phyloP scores from a whole-genome alignment of 1,140 invertebrate species.

The Chymomyza costata region DNA sequence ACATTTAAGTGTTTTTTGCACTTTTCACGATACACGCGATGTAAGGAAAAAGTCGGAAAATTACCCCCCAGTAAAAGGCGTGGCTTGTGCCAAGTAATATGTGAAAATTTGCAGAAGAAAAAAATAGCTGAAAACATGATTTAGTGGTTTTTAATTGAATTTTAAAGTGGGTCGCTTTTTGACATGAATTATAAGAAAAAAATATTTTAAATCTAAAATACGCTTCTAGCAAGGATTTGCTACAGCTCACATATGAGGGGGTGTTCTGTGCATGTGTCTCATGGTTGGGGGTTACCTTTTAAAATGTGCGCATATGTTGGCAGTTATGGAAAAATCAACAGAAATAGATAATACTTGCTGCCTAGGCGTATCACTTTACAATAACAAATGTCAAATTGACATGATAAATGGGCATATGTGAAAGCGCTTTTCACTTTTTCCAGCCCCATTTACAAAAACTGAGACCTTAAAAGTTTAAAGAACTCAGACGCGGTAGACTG shows the following conservation, averaged over 20 bases:
- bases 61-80: constrained; percentile 17
- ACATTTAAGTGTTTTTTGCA: constrained; percentile 69
- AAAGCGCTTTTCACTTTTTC: constrained; percentile 29
- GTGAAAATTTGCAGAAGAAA: constrained; percentile 10
- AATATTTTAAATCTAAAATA: background rate
- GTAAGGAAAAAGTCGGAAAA: constrained; percentile 27
- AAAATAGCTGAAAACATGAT: too few species aligned
- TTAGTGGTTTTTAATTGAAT: constrained; percentile 66
- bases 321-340: constrained; percentile 27
- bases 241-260: constrained; percentile 9
- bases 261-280: too few species aligned
- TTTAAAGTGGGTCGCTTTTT: constrained; percentile 53
- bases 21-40: constrained; percentile 52
- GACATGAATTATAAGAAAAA: too few species aligned
- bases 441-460: too few species aligned
- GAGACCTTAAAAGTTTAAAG: constrained; percentile 43
- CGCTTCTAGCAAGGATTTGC: constrained; percentile 17
- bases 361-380: constrained; percentile 66
- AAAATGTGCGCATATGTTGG: constrained; percentile 64
- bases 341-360: constrained; percentile 36
- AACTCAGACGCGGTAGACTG: constrained; percentile 28
- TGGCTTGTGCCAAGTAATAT: too few species aligned
- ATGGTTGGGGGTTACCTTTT: constrained; percentile 1
- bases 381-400: constrained; percentile 71
- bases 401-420: constrained; percentile 72